Percentiles rank a stretch among this genome's conserved stretches.
These are phyloP conservation scores for Cardiocondyla obscurior DNA, from an alignment of 1,140 invertebrate genomes.

Conservation along the genomic window DNA sequence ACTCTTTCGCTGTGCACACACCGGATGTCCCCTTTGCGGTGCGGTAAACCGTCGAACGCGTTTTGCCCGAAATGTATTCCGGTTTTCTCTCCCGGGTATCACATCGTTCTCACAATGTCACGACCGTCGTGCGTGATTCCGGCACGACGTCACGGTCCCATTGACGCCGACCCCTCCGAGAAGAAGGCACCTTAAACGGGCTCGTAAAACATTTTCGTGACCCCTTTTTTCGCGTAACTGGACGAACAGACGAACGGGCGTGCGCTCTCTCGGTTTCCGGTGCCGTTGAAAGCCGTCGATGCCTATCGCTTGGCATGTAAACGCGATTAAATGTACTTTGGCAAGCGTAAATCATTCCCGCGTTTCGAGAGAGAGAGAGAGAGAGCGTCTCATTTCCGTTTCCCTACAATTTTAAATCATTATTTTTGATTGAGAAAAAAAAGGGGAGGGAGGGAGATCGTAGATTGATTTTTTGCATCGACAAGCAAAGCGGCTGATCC, in stretches of 20 bases:
- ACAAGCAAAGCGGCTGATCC: not conserved
- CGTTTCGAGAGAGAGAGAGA: not conserved
- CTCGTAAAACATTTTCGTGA: conserved; percentile 73
- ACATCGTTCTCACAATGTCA: conserved; percentile 71
- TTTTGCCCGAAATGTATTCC: conserved; percentile 53
- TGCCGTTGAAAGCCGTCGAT: conserved; percentile 56
- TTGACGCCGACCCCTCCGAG: conserved; percentile 72
- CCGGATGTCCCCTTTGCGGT: not conserved
- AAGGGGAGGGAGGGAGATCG: not conserved
- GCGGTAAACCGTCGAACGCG: conserved; percentile 29
- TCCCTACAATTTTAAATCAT: not conserved
- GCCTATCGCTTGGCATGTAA: conserved; percentile 39
- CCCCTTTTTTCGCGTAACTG: conserved; percentile 67
- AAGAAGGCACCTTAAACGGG: conserved; percentile 69
- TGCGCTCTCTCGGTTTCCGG: conserved; percentile 63
- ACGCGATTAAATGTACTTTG: not conserved
- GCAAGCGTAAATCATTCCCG: not conserved
- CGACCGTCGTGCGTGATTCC: conserved; percentile 77
- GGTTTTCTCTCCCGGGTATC: conserved; percentile 33
- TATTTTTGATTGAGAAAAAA: not conserved
- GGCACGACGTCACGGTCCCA: conserved; percentile 78
- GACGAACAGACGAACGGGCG: conserved; percentile 55
- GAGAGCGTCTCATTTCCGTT: not conserved
- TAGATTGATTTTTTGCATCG: not conserved
- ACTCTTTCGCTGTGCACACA: conserved; percentile 6